Conservation (phyloP, 2,888 invertebrate species). For the Agrilus biguttatus region DNA sequence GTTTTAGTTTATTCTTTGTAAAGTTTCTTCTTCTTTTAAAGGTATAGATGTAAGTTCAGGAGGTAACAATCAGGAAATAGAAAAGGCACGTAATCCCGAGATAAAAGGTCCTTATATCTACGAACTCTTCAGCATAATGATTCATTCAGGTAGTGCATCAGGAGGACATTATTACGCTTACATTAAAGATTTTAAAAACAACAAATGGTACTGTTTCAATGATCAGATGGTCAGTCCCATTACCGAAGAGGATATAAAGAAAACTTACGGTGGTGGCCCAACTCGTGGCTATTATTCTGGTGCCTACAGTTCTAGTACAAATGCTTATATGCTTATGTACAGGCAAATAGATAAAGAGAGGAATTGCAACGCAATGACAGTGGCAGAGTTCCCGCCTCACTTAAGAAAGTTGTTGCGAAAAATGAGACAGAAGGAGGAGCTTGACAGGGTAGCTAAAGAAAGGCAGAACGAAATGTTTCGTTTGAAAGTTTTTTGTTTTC, state of each 20-base stretch:
- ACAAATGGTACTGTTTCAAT: slow-evolving; percentile 78
- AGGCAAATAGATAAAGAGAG: slow-evolving; percentile 52
- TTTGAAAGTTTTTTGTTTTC: slow-evolving; percentile 48
- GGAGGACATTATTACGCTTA: slow-evolving; percentile 89
- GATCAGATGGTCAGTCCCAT: slow-evolving; percentile 66
- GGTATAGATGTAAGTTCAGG: slow-evolving; percentile 48
- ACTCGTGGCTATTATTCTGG: slow-evolving; percentile 53
- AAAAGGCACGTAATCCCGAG: slow-evolving; percentile 32
- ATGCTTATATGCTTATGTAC: slow-evolving; percentile 87
- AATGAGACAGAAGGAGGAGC: slow-evolving; percentile 51
- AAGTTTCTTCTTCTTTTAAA: slow-evolving; percentile 9
- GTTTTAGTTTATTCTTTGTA: no score
- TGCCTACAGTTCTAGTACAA: slow-evolving; percentile 66
- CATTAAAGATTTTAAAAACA: slow-evolving; percentile 63
- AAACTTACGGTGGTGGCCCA: slow-evolving; percentile 66
- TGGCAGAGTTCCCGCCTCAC: slow-evolving; percentile 61
- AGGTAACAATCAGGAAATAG: slow-evolving; percentile 36
- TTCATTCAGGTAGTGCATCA: slow-evolving; percentile 79
- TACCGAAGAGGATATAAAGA: slow-evolving; percentile 65
- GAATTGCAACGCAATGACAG: slow-evolving; percentile 47
- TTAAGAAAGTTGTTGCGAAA: slow-evolving; percentile 47
- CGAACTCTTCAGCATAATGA: slow-evolving; percentile 83
- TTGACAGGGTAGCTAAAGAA: slow-evolving; percentile 41
- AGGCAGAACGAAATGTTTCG: slow-evolving; percentile 46
- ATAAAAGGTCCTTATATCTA: slow-evolving; percentile 58